Percentiles rank a stretch among this genome's conserved stretches.
Conservation (phyloP, 2,888 invertebrate species). For the Eupithecia vulgata region DNA sequence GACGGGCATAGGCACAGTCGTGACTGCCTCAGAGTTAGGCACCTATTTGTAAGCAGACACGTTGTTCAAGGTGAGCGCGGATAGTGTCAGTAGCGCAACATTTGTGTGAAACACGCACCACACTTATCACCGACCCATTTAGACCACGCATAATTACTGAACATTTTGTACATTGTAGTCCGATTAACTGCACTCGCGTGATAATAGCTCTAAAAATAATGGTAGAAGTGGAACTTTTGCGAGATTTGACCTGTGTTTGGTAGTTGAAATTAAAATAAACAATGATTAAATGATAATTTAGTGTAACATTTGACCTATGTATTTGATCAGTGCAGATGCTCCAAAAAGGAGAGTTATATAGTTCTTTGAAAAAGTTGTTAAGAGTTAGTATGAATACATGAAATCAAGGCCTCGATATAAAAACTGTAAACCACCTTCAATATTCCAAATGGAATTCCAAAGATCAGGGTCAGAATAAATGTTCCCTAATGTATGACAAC, state of each 20-base stretch:
- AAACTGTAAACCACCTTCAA: neutral
- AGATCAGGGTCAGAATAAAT: constrained; percentile 3
- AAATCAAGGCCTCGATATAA: constrained; percentile 5
- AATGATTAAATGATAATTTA: constrained; percentile 13
- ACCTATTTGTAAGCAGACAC: constrained; percentile 30
- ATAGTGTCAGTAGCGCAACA: constrained; percentile 41
- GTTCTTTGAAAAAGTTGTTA: neutral
- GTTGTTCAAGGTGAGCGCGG: constrained; percentile 34
- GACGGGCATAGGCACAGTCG: constrained; percentile 6
- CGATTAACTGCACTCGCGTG: constrained; percentile 48
- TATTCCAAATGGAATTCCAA: constrained; percentile 3
- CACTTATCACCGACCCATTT: constrained; percentile 66
- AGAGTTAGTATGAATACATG: neutral
- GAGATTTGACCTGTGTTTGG: constrained; percentile 1
- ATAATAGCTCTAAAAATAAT: constrained; percentile 25
- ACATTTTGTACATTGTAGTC: constrained; percentile 49
- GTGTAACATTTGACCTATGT: constrained; percentile 10
- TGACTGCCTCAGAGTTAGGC: constrained; percentile 18
- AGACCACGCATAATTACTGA: constrained; percentile 60
- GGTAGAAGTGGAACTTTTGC: constrained; percentile 25
- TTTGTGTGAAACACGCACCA: constrained; percentile 49
- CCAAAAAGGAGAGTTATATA: neutral
- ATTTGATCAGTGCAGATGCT: neutral
- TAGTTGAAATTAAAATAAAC: constrained; percentile 11
- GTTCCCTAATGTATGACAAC: neutral